These are phyloP conservation scores for Rallus limicola DNA, from an alignment of 2,113 vertebrate genomes.

Conservation along the genomic window DNA sequence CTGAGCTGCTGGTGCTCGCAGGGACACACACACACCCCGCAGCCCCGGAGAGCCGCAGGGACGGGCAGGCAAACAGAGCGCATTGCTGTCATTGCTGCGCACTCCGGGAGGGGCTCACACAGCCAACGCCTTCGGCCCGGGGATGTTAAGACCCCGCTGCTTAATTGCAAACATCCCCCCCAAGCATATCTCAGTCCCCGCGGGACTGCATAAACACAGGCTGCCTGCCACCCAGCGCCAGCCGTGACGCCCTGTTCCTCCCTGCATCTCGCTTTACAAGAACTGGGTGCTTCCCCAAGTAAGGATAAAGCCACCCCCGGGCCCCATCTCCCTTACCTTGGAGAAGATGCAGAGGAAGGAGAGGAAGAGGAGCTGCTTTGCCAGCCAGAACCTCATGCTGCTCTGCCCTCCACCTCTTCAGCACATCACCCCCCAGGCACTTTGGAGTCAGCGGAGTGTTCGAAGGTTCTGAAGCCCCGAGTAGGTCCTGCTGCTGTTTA, in stretches of 20 bases:
- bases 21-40: not conserved
- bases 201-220: not conserved
- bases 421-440: constrained; percentile 55
- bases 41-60: not conserved
- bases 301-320: not conserved
- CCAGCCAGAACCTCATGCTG: constrained; percentile 65
- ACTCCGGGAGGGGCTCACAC: not conserved
- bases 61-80: not conserved
- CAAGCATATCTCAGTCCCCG: not conserved
- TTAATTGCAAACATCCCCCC: not conserved
- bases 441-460: constrained; percentile 41
- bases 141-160: not conserved
- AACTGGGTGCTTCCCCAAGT: not conserved
- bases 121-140: not conserved
- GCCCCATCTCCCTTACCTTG: constrained; percentile 69
- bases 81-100: not conserved
- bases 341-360: constrained; percentile 64
- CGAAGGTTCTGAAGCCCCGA: constrained; percentile 50
- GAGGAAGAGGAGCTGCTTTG: constrained; percentile 62
- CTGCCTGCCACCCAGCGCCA: not conserved
- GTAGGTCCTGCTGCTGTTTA: constrained; percentile 70
- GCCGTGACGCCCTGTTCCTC: not conserved
- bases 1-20: not conserved
- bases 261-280: not conserved
- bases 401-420: constrained; percentile 22